Conservation (phyloP, 2,113 vertebrate species). For the Barnardius zonarius region DNA sequence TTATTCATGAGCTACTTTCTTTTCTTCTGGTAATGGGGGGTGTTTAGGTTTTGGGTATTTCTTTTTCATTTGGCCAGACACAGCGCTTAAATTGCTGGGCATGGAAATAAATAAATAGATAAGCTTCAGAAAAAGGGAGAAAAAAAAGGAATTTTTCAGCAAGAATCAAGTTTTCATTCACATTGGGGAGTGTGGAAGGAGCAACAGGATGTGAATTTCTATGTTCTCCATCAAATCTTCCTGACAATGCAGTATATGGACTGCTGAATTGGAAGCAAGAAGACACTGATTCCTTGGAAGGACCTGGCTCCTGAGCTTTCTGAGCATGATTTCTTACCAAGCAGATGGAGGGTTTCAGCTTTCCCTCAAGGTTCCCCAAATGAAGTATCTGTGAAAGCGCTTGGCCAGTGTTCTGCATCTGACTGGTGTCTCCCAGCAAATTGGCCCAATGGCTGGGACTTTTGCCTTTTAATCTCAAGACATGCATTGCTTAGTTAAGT, state of each 20-base stretch:
- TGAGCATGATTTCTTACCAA: not conserved
- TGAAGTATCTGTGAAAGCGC: not conserved
- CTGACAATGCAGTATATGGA: not conserved
- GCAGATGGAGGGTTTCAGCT: not conserved
- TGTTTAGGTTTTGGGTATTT: not conserved
- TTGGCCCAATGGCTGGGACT: not conserved
- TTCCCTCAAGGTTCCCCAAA: not conserved
- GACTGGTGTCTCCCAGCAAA: not conserved
- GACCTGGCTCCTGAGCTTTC: not conserved
- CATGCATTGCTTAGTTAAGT: not conserved
- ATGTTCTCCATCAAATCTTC: not conserved
- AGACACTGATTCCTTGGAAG: not conserved
- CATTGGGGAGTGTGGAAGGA: not conserved
- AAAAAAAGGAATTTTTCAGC: not conserved
- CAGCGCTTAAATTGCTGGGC: not conserved
- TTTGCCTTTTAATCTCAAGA: not conserved
- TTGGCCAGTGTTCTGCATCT: not conserved
- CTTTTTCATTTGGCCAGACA: not conserved
- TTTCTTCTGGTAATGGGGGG: not conserved
- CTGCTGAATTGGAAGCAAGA: not conserved
- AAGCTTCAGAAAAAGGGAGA: not conserved
- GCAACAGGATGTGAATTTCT: not conserved
- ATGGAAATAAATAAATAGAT: not conserved
- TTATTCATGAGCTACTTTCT: slow-evolving; percentile 49
- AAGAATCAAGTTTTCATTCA: not conserved